These are phyloP conservation scores for Drosophila imparisetae DNA, from an alignment of 2,888 invertebrate species.

Conservation along the genomic window DNA sequence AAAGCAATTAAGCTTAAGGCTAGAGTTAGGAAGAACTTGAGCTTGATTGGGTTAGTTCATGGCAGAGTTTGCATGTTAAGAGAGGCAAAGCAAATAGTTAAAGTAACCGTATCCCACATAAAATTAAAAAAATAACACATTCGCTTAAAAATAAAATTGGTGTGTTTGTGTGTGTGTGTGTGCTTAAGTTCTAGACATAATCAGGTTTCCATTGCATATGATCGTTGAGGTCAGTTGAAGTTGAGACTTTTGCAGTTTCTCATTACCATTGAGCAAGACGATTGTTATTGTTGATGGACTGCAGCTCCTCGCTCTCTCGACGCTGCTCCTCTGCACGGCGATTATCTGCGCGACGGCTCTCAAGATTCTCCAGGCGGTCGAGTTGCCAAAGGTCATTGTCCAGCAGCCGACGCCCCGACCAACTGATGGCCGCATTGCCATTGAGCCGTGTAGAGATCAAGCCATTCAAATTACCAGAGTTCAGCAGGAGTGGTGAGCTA, in stretches of 20 bases:
- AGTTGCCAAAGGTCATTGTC: constrained; percentile 69
- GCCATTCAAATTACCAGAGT: constrained; percentile 64
- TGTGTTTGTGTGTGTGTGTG: constrained; percentile 14
- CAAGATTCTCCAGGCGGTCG: constrained; percentile 61
- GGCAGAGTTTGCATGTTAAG: constrained; percentile 35
- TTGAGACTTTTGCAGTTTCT: constrained; percentile 1
- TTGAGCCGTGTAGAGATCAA: constrained; percentile 62
- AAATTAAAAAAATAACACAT: constrained; percentile 48
- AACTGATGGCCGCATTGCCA: constrained; percentile 61
- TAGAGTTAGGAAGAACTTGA: constrained; percentile 55
- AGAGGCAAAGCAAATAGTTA: constrained; percentile 20
- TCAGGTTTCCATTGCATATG: constrained; percentile 51
- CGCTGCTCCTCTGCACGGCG: constrained; percentile 32
- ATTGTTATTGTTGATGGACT: constrained; percentile 43
- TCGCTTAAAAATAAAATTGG: constrained; percentile 32
- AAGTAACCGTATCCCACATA: constrained; percentile 52
- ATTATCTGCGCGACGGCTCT: constrained; percentile 21
- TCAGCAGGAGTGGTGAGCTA: constrained; percentile 79
- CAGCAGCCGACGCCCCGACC: constrained; percentile 56
- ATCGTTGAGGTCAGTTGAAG: constrained; percentile 59
- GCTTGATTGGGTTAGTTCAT: constrained; percentile 53
- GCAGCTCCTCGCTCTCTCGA: constrained; percentile 48
- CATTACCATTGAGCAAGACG: constrained; percentile 61
- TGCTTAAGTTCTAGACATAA: constrained; percentile 49
- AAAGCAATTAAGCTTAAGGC: constrained; percentile 61